Conservation (phyloP, 1,140 invertebrate species). For the Phymorhynchus buccinoides region DNA sequence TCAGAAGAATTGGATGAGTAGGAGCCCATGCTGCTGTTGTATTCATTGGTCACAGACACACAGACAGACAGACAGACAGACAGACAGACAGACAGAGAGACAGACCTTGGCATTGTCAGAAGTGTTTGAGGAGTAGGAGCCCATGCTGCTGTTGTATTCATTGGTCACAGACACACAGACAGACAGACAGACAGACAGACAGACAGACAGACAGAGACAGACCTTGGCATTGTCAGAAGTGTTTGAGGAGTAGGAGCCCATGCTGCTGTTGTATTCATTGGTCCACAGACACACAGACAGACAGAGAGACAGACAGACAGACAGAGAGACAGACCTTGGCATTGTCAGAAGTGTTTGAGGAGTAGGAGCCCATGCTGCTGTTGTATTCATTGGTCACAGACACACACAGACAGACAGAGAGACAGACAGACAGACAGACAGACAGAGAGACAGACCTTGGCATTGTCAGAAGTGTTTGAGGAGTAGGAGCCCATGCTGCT, state of each 20-base stretch:
- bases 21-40: conserved; percentile 70
- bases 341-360: conserved; percentile 52
- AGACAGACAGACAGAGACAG: no score
- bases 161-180: conserved; percentile 36
- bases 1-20: conserved; percentile 54
- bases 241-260: conserved; percentile 52
- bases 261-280: conserved; percentile 74
- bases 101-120: no score
- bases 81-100: no score
- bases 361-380: conserved; percentile 50
- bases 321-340: no score
- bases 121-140: conserved; percentile 41
- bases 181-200: no score
- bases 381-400: conserved; percentile 72
- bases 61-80: no score
- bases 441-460: no score
- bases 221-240: no score
- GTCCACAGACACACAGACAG: conserved; percentile 34
- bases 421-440: no score
- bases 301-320: no score
- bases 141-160: conserved; percentile 73
- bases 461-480: conserved; percentile 59
- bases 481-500: conserved; percentile 72
- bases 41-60: conserved; percentile 67
- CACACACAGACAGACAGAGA: no score